Conservation (phyloP, 2,797 vertebrate genomes). For the Coracias cyanogaster region DNA sequence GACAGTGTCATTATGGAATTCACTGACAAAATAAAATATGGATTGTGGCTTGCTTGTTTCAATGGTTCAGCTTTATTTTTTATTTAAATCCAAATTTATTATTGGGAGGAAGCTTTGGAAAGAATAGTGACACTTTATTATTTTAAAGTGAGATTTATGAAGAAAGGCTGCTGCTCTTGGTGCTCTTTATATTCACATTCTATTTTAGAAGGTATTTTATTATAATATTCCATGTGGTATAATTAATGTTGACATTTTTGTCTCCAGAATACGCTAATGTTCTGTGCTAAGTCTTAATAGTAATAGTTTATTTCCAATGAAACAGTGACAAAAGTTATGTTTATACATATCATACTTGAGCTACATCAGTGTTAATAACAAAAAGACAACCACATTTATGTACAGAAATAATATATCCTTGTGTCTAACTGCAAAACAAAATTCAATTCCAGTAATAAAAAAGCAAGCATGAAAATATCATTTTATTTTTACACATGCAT, state of each 20-base stretch:
- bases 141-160: constrained; percentile 35
- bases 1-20: background rate
- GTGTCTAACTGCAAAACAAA: background rate
- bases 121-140: background rate
- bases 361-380: background rate
- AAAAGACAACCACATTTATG: background rate
- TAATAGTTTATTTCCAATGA: background rate
- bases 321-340: background rate
- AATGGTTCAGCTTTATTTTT: background rate
- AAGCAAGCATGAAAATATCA: background rate
- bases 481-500: background rate
- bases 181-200: background rate
- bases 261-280: background rate
- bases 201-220: background rate
- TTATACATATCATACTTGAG: background rate
- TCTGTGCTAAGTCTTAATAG: background rate
- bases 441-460: background rate
- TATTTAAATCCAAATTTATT: background rate
- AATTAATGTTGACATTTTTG: constrained; percentile 9
- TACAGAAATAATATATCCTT: background rate
- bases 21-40: background rate
- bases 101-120: constrained; percentile 5
- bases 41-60: background rate
- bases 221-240: background rate
- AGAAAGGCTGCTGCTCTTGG: background rate